Percentiles rank a stretch among this genome's conserved stretches.
Conservation (phyloP, 2,888 invertebrate genomes). For the Rhogogaster chlorosoma region DNA sequence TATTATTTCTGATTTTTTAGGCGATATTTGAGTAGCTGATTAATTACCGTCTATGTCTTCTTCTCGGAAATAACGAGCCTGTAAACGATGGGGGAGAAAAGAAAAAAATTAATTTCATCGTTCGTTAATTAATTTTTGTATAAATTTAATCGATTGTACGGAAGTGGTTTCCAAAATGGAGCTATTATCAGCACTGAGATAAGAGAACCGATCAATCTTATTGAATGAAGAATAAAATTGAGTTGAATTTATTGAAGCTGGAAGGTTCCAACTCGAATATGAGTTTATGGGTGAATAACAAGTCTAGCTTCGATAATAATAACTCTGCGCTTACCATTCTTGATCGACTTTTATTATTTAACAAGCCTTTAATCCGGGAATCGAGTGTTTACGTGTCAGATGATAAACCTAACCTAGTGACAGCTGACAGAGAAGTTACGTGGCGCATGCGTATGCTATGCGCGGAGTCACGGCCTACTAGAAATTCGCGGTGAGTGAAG, state of each 20-base stretch:
- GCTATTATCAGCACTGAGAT: neutral
- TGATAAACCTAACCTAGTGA: slow-evolving; percentile 5
- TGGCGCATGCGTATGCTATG: neutral
- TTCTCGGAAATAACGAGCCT: slow-evolving; percentile 97
- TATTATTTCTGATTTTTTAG: slow-evolving; percentile 14
- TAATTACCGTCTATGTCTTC: slow-evolving; percentile 95
- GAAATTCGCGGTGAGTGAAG: neutral
- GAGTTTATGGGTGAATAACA: neutral
- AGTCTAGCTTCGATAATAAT: neutral
- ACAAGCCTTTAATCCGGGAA: neutral
- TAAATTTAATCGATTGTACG: neutral
- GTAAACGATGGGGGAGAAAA: slow-evolving; percentile 53
- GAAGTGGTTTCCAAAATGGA: neutral
- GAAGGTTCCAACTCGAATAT: neutral
- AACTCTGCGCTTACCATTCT: slow-evolving; percentile 5
- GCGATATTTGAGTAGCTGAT: slow-evolving; percentile 21
- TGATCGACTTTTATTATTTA: neutral
- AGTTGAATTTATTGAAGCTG: neutral
- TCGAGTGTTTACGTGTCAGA: neutral
- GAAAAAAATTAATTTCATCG: neutral
- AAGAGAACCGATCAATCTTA: neutral
- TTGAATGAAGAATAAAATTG: neutral
- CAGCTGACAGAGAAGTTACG: neutral
- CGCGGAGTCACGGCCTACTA: slow-evolving; percentile 1
- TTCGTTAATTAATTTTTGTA: neutral